Base-by-base conservation (phyloP, 2,113 vertebrate species). In the Poecile atricapillus region DNA sequence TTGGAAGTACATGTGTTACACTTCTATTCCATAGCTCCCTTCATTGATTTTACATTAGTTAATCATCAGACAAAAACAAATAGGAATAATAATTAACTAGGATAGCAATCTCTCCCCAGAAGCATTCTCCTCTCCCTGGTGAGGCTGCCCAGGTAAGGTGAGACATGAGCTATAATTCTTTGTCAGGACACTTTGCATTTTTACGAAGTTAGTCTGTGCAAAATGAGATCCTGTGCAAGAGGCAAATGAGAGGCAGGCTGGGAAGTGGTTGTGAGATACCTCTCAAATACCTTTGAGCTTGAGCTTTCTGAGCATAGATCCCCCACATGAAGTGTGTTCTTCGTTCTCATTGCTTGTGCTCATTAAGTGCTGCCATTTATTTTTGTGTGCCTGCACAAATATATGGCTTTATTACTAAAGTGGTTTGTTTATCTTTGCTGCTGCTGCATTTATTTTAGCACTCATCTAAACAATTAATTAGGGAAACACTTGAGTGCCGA, bases 381-480 rank as follows among this genome's bases (percentile, higher is more conserved):
- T 95, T 96, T 90, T 96, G 88, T 95, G 89, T 88, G 92, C 87
- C 92, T 94, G 94, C 93, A 95, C 91, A 94, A 96, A 97, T 95
- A 89, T 95, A 91, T 94, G 86, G 93, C 94, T 96, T 96, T 96
- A 96, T 97, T 95, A 90, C 91, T 96, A 95, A 96, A 97, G 95
- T 95, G 96, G 90, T 96, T 95, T 96, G 95, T 97, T 97, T 95
- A 90, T 96, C 90, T 95, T 97, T 91, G 91, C 84, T 75, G 89
- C 91, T 94, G 95, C 90, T 87, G 94, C 95, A 95, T 96, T 96
- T 96, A 96, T 96, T 97, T 97, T 92, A 86, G 90, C 92, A 84
- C 94, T 96, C 93, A 95, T 96, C 96, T 97, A 96, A 95, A 97
- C 97, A 95, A 97, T 97, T 97, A 97, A 97, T 97, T 96, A 94